phyloP scores from a whole-genome alignment of 2,797 vertebrate genomes.

The Gadopsis marmoratus region DNA sequence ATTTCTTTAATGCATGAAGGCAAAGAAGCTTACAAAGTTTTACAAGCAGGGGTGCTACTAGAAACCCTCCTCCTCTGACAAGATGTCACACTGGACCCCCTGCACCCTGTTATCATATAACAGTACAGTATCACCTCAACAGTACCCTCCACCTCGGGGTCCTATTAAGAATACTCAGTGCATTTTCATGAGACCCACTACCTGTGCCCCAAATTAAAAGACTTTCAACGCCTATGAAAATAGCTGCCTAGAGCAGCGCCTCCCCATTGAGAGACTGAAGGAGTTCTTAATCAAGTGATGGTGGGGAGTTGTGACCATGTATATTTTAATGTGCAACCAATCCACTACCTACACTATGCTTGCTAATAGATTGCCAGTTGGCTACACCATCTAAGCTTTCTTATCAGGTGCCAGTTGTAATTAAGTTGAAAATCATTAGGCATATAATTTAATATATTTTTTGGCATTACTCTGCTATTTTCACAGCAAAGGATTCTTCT shows the following conservation, averaged over 20 bases:
- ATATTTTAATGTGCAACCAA: constrained; percentile 47
- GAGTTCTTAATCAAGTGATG: constrained; percentile 57
- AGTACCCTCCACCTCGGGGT: constrained; percentile 51
- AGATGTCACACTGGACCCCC: constrained; percentile 53
- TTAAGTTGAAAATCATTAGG: constrained; percentile 13
- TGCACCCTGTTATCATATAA: constrained; percentile 39
- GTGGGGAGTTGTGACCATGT: constrained; percentile 46
- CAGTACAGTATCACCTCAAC: constrained; percentile 50
- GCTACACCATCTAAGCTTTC: constrained; percentile 34
- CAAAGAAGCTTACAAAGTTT: constrained; percentile 58
- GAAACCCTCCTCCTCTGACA: constrained; percentile 51
- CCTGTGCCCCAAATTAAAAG: constrained; percentile 62
- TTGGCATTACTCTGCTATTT: constrained; percentile 9
- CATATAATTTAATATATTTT: background rate
- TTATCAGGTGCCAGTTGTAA: constrained; percentile 25
- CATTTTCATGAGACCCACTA: constrained; percentile 57
- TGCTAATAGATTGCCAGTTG: constrained; percentile 32
- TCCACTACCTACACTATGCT: constrained; percentile 15
- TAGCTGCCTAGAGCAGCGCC: constrained; percentile 38
- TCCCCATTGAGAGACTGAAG: constrained; percentile 54
- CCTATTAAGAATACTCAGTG: constrained; percentile 59
- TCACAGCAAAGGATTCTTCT: background rate
- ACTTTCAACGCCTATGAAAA: constrained; percentile 52
- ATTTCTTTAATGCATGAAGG: constrained; percentile 38
- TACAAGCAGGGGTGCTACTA: constrained; percentile 54